phyloP scores from a whole-genome alignment of 2,797 vertebrate genomes.

The Pangasius larnaudii region DNA sequence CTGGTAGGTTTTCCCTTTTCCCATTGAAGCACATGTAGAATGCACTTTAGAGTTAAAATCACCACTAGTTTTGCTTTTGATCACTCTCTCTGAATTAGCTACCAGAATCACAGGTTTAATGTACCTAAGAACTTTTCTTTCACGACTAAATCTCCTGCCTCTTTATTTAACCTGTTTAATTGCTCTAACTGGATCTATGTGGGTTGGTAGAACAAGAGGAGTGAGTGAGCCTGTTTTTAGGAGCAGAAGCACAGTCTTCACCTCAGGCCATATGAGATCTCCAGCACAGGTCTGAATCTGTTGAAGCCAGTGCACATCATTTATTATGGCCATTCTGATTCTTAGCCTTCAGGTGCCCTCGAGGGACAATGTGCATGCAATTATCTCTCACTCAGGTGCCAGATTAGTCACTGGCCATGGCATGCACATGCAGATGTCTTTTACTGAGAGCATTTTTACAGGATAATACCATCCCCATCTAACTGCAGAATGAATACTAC shows the following conservation, averaged over 20 bases:
- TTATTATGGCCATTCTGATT: slow-evolving; percentile 58
- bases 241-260: slow-evolving; percentile 63
- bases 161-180: slow-evolving; percentile 57
- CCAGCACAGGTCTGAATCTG: slow-evolving; percentile 68
- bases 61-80: not conserved
- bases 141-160: not conserved
- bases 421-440: slow-evolving; percentile 14
- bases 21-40: not conserved
- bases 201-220: slow-evolving; percentile 13
- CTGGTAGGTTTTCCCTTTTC: not conserved
- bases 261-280: slow-evolving; percentile 65
- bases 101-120: not conserved
- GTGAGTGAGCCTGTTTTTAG: slow-evolving; percentile 63
- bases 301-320: slow-evolving; percentile 45
- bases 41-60: not conserved
- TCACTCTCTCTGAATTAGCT: not conserved
- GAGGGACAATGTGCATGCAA: slow-evolving; percentile 27
- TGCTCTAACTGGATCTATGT: slow-evolving; percentile 61
- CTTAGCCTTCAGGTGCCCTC: slow-evolving; percentile 16
- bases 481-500: slow-evolving; percentile 13
- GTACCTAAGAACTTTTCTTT: not conserved
- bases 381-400: slow-evolving; percentile 48
- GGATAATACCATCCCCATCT: slow-evolving; percentile 22
- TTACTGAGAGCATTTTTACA: slow-evolving; percentile 25
- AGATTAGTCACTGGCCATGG: slow-evolving; percentile 39